phyloP scores from a whole-genome alignment of 2,113 vertebrate genomes.

The Calidris pugnax region DNA sequence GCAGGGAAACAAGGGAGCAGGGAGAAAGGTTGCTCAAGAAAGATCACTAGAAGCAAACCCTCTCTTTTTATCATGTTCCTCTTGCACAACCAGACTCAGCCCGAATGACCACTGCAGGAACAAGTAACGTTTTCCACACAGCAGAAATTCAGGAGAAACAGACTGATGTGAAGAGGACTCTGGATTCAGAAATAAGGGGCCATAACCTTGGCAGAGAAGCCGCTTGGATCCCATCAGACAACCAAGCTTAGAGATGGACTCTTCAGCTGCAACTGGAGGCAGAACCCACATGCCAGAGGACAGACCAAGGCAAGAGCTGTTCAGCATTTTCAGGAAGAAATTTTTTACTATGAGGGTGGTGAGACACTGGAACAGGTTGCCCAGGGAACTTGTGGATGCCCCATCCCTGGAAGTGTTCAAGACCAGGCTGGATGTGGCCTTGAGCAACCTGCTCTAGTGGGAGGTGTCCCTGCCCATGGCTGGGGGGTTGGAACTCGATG shows the following conservation, averaged over 20 bases:
- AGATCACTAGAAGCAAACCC: neutral
- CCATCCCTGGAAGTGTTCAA: too few species aligned
- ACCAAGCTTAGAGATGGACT: neutral
- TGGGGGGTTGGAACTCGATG: too few species aligned
- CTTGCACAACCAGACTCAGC: neutral
- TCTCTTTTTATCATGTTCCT: neutral
- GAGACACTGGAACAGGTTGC: too few species aligned
- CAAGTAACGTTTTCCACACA: neutral
- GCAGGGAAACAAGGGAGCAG: neutral
- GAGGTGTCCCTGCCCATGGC: too few species aligned
- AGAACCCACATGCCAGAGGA: neutral
- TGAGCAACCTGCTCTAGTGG: too few species aligned
- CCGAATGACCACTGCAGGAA: neutral
- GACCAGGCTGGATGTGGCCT: too few species aligned
- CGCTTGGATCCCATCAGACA: neutral
- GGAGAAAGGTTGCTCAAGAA: neutral
- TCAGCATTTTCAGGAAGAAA: too few species aligned
- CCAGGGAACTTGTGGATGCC: too few species aligned
- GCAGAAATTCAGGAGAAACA: neutral
- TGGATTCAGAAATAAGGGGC: neutral
- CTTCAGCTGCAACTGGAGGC: neutral
- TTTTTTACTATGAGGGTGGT: too few species aligned
- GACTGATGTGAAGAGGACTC: neutral
- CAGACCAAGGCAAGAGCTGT: neutral
- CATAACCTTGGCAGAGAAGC: neutral